These are phyloP conservation scores for Notodonta ziczac DNA, from an alignment of 2,888 invertebrate species.

Conservation along the genomic window DNA sequence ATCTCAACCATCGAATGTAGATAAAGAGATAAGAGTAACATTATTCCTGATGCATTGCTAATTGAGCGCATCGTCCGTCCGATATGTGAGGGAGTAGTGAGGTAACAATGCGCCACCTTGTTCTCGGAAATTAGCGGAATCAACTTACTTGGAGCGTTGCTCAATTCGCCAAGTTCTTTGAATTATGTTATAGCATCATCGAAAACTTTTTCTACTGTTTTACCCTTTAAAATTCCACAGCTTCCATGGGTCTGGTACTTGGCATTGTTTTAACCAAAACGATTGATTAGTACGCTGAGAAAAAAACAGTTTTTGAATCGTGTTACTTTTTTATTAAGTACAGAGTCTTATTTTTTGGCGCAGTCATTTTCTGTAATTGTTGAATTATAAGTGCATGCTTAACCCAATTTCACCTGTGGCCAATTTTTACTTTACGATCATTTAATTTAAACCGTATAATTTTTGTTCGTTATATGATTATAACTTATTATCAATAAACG, in stretches of 20 bases:
- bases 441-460: not conserved
- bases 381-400: not conserved
- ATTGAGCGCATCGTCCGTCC: slow-evolving; percentile 38
- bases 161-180: slow-evolving; percentile 56
- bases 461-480: not conserved
- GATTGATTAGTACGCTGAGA: too few species aligned
- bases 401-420: not conserved
- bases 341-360: too few species aligned
- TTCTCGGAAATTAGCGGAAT: slow-evolving; percentile 72
- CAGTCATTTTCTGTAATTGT: too few species aligned
- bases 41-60: slow-evolving; percentile 25
- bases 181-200: slow-evolving; percentile 40
- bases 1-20: slow-evolving; percentile 1
- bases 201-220: slow-evolving; percentile 14
- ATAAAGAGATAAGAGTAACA: not conserved
- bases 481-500: slow-evolving; percentile 40
- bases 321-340: too few species aligned
- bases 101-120: slow-evolving; percentile 55
- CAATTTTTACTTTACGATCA: not conserved
- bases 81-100: slow-evolving; percentile 25
- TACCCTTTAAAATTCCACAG: not conserved
- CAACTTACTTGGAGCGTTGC: slow-evolving; percentile 59
- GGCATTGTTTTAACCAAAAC: too few species aligned
- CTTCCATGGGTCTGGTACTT: too few species aligned
- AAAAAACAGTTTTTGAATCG: too few species aligned